Base-by-base conservation (phyloP, 2,797 vertebrate genomes). In the Botia kubotai region DNA sequence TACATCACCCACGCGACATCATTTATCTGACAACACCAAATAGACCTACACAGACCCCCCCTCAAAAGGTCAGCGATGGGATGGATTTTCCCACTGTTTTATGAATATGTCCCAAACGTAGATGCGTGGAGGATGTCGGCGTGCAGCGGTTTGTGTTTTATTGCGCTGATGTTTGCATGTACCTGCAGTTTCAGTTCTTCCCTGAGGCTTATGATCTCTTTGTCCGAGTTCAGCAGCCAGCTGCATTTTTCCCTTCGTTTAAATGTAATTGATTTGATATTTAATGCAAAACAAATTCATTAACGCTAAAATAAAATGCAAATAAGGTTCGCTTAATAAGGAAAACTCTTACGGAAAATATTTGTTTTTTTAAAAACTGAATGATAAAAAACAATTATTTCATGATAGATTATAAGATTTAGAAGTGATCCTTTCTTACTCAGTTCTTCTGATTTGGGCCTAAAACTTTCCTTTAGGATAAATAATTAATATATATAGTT, bases 171-270 rank as follows among this genome's bases (percentile, higher is more conserved):
- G n/a, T 26, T 72, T 46, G 71, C 6, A 19, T 74, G 89, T 95
- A 99, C 97, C 96, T 99, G 97, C 60, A 86, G 81, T 93, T 96
- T 98, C 80, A 98, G 88, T 82, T 96, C 94, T 90, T 98, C 96
- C 84, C 97, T 98, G 81, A 99, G 88, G 86, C 93, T 96, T 89
- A 91, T 93, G 46, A 96, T 96, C 93, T 98, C 97, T 89, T 95
- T 98, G 89, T 97, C 96, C 98, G 87, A 96, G 89, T 92, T 97
- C 95, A 66, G 92, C 89, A 85, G 85, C 94, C 91, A 96, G 90
- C 70, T 96, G 95, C 83, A 93, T 93, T 89, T 94, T 96, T 86
- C 94, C 95, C 97, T 99, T 90, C 83, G 92, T 33, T 88, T 87
- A 87, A n/a, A 70, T 14, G 16, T 69, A 5, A 82, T 65, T 65